These are phyloP conservation scores for Ennomos erosarius DNA, from an alignment of 2,888 invertebrate genomes.

Conservation along the genomic window DNA sequence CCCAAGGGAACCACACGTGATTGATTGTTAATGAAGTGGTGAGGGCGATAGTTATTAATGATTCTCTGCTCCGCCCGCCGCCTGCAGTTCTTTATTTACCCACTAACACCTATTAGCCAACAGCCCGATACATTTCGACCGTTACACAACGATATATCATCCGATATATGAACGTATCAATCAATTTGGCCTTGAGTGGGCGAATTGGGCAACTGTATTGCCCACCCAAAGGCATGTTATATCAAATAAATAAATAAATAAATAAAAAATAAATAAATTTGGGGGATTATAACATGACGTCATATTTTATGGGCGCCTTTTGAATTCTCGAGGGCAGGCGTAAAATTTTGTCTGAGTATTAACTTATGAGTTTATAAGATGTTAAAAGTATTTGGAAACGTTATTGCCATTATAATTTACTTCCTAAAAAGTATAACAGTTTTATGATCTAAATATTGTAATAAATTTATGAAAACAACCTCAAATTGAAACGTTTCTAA, in stretches of 20 bases:
- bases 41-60: slow-evolving; percentile 82
- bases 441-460: slow-evolving; percentile 9
- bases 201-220: too few species aligned
- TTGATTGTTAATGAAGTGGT: slow-evolving; percentile 82
- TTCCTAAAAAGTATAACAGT: not conserved
- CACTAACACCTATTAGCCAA: slow-evolving; percentile 76
- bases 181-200: too few species aligned
- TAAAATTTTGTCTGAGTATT: slow-evolving; percentile 10
- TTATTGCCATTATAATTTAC: too few species aligned
- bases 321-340: slow-evolving; percentile 16
- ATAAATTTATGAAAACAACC: slow-evolving; percentile 47
- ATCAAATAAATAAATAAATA: too few species aligned
- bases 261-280: too few species aligned
- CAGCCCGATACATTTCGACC: slow-evolving; percentile 51
- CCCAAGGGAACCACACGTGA: slow-evolving; percentile 69
- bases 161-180: slow-evolving; percentile 68
- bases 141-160: slow-evolving; percentile 74
- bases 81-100: slow-evolving; percentile 72
- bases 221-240: too few species aligned
- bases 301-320: slow-evolving; percentile 36
- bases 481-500: slow-evolving; percentile 47
- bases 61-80: slow-evolving; percentile 66
- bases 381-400: too few species aligned
- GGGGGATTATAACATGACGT: slow-evolving; percentile 65
- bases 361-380: too few species aligned